A percentile compares a stretch with the other conserved stretches of the same genome.
Evolutionary conservation across 2,797 vertebrate genomes (phyloP).

Genomic region (Presbytis comata): DNA sequence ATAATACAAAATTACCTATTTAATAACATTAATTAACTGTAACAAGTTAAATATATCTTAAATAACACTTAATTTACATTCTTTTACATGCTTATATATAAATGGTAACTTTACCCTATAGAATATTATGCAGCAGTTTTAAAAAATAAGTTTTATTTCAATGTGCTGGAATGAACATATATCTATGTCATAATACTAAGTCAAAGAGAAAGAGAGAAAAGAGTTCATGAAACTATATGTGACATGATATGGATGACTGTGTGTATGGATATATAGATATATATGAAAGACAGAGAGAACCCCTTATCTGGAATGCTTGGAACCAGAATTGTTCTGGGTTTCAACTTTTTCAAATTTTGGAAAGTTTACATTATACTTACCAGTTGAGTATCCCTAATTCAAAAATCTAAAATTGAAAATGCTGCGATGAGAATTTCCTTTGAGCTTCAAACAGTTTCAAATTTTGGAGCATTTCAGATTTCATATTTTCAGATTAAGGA

Average conservation of each 20-base stretch:
- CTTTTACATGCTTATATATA: neutral
- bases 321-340: neutral
- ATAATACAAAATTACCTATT: neutral
- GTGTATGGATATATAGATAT: neutral
- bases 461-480: neutral
- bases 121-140: neutral
- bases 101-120: neutral
- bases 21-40: neutral
- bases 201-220: neutral
- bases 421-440: neutral
- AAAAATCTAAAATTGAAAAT: neutral
- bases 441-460: neutral
- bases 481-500: neutral
- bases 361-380: neutral
- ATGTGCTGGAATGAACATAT: neutral
- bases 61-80: neutral
- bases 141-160: neutral
- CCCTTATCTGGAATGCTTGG: neutral
- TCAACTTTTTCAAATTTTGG: neutral
- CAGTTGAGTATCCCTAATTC: neutral
- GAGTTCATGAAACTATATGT: neutral
- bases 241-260: neutral
- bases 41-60: neutral
- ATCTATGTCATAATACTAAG: neutral
- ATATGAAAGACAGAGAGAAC: neutral